Conservation (phyloP, 2,888 invertebrate species). For the Cybosia mesomella region DNA sequence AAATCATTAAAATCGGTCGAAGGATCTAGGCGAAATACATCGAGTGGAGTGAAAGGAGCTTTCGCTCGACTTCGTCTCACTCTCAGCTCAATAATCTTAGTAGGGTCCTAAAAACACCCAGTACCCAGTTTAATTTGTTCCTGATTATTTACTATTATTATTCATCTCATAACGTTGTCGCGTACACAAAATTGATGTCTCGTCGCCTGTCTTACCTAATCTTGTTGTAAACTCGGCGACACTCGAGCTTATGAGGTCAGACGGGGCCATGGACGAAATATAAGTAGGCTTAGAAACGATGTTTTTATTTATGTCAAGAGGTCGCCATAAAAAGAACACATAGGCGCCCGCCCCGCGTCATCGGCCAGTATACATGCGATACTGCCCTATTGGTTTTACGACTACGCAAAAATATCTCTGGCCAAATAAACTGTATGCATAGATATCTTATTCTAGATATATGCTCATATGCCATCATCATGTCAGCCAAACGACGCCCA, state of each 20-base stretch:
- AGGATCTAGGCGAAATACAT: too few relatives aligned
- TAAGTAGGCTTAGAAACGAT: constrained; percentile 5
- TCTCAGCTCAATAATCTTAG: too few relatives aligned
- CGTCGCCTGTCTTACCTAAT: background rate
- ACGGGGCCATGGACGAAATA: constrained; percentile 10
- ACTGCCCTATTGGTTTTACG: background rate
- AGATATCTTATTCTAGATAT: background rate
- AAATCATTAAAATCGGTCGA: too few relatives aligned
- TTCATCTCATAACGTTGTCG: background rate
- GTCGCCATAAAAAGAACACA: constrained; percentile 12
- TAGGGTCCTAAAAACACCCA: background rate
- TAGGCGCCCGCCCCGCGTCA: constrained; percentile 3
- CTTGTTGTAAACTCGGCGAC: constrained; percentile 1
- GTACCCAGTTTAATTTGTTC: background rate
- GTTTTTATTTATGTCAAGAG: constrained; percentile 15
- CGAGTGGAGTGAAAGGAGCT: too few relatives aligned
- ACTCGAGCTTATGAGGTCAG: constrained; percentile 5
- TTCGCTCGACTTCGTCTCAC: too few relatives aligned
- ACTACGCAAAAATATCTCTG: constrained; percentile 1
- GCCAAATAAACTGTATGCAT: background rate
- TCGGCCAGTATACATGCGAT: background rate
- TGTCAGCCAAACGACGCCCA: too few relatives aligned
- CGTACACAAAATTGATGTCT: background rate
- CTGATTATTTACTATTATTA: background rate
- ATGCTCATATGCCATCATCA: too few relatives aligned